Evolutionary conservation across 2,888 invertebrate genomes (phyloP).

Genomic region (Drosophila kuntzei): DNA sequence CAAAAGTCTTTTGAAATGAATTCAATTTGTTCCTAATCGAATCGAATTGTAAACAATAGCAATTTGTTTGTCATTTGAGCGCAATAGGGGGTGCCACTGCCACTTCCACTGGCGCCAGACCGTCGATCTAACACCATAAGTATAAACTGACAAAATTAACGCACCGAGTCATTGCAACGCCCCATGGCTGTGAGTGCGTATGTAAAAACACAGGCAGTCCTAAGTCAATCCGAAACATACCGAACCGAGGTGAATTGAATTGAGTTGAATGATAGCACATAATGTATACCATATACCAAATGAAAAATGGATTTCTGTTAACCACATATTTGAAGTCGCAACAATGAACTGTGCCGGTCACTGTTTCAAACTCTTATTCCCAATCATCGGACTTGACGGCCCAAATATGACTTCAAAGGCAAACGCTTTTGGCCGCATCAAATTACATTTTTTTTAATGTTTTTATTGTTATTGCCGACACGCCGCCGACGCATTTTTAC

Average conservation of each 20-base stretch:
- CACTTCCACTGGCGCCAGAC: slow-evolving; percentile 78
- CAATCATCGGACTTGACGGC: slow-evolving; percentile 7
- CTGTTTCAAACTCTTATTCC: slow-evolving; percentile 14
- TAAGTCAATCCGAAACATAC: slow-evolving; percentile 8
- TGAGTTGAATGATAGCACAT: slow-evolving; percentile 2
- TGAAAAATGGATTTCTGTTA: slow-evolving; percentile 80
- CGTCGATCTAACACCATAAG: slow-evolving; percentile 42
- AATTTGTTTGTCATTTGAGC: slow-evolving; percentile 55
- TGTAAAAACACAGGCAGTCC: background rate
- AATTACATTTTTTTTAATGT: slow-evolving; percentile 66
- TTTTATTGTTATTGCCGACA: slow-evolving; percentile 66
- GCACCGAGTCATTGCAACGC: slow-evolving; percentile 74
- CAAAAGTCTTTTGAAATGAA: background rate
- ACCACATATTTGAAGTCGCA: slow-evolving; percentile 25
- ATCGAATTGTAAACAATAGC: background rate
- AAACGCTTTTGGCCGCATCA: slow-evolving; percentile 63
- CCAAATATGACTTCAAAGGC: slow-evolving; percentile 49
- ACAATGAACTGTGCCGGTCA: slow-evolving; percentile 41
- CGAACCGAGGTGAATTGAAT: slow-evolving; percentile 12
- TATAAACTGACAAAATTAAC: slow-evolving; percentile 55
- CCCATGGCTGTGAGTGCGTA: slow-evolving; percentile 28
- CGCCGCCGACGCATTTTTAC: slow-evolving; percentile 16
- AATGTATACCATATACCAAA: slow-evolving; percentile 21
- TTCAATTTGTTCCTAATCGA: background rate
- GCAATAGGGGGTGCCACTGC: slow-evolving; percentile 66